Evolutionary conservation across 2,113 vertebrate genomes (phyloP), one percentile per base, ranked within the genome.

Genomic region (Toxostoma redivivum): DNA sequence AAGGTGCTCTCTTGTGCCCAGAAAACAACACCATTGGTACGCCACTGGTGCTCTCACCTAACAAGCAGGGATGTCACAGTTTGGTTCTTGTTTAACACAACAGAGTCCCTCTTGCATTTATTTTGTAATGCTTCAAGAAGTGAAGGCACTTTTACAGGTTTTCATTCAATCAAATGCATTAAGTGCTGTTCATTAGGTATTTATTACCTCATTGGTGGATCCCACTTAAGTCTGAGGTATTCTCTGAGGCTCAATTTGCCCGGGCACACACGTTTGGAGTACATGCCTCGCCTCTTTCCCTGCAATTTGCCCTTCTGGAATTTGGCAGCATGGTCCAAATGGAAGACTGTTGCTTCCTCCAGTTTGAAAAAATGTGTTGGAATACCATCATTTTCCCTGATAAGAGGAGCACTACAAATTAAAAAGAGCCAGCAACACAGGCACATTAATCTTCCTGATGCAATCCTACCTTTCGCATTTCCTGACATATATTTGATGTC

Each of bases 401-500:
- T 90, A 84, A 94, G 80, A 83, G 58, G 33, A 95, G 60, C 64
- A 38, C 67, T 81, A 40, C 83, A 92, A 92, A 92, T 96, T 95
- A 72, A 82, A 84, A 44, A 54, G 76, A 80, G 44, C 81, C 71
- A 72, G 66, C 67, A 93, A 9, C 72, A 17, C 66, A 50, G 56
- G 45, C 50, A 54, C 80, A 81, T 92, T 94, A 86, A 95, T 95
- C 82, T 90, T 88, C 76, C 61, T 84, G 60, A 79, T 83, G 78
- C 84, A 81, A 54, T 73, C 77, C 86, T 86, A 70, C 72, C 76
- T 92, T 90, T 90, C 33, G 3, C 64, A 37, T 87, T 95, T 91
- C 72, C 60, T 82, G 94, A 48, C 71, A 67, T 57, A 44, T 31
- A 74, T 86, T 91, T 92, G 69, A 78, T 90, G 73, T 54, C 27